Evolutionary conservation across 1,140 invertebrate genomes (phyloP).

Genomic region (Babylonia areolata): DNA sequence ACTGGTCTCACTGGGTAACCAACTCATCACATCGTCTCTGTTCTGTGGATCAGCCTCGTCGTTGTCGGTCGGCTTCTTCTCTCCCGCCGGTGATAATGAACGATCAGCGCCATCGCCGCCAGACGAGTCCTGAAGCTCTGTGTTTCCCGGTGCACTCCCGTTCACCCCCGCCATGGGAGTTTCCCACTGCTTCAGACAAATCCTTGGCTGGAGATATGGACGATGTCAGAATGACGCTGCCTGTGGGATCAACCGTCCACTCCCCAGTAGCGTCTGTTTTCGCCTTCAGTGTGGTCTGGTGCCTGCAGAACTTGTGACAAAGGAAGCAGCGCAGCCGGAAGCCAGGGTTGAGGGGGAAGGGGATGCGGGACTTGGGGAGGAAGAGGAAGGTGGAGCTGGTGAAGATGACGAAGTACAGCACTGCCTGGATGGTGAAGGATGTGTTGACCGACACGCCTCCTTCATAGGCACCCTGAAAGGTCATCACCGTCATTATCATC

Average conservation of each 20-base stretch:
- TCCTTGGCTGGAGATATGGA: background rate
- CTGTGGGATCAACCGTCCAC: background rate
- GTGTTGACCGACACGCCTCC: conserved; percentile 41
- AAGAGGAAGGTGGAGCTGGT: conserved; percentile 45
- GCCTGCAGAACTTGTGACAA: background rate
- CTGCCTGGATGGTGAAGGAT: conserved; percentile 38
- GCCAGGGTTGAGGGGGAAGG: conserved; percentile 29
- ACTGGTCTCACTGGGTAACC: background rate
- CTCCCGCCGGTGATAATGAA: background rate
- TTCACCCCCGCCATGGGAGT: background rate
- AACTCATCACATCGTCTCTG: background rate
- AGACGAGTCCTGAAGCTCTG: background rate
- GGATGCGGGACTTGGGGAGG: conserved; percentile 39
- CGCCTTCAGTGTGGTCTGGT: background rate
- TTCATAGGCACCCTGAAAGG: conserved; percentile 40
- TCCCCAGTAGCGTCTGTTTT: background rate
- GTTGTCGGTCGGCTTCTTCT: background rate
- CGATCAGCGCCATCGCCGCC: background rate
- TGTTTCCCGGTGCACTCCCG: background rate
- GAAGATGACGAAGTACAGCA: conserved; percentile 41
- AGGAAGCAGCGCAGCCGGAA: conserved; percentile 14
- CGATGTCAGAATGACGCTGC: conserved; percentile 10
- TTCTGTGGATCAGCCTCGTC: background rate
- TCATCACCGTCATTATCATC: too few relatives aligned
- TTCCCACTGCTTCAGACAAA: background rate